These are phyloP conservation scores for Nomada fucata DNA, from an alignment of 2,888 invertebrate genomes.

Conservation along the genomic window DNA sequence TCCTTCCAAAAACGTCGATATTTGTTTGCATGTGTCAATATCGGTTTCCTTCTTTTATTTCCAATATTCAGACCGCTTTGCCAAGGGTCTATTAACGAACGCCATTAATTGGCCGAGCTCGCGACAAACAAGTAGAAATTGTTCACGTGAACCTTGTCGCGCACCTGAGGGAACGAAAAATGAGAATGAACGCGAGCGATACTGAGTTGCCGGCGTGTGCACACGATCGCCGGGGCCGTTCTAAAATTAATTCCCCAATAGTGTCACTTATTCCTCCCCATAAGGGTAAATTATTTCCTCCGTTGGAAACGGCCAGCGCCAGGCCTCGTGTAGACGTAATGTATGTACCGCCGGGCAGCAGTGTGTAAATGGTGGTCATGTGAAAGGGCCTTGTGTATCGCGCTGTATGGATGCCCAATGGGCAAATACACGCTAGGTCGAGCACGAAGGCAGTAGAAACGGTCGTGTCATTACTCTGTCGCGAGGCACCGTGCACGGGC, in stretches of 20 bases:
- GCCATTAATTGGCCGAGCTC: no score
- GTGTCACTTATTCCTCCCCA: not conserved
- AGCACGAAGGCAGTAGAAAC: constrained; percentile 77
- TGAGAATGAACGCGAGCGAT: no score
- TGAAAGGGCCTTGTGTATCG: constrained; percentile 64
- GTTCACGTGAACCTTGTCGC: no score
- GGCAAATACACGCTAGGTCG: constrained; percentile 81
- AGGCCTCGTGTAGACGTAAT: constrained; percentile 6
- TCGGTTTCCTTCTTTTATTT: no score
- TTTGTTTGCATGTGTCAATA: no score
- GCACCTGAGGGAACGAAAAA: no score
- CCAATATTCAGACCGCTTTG: no score
- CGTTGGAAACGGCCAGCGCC: constrained; percentile 16
- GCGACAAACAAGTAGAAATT: no score
- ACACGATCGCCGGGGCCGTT: no score
- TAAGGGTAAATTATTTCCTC: constrained; percentile 31
- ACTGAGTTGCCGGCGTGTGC: no score
- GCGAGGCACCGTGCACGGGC: constrained; percentile 52
- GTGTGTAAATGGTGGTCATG: constrained; percentile 19
- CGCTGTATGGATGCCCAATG: constrained; percentile 76
- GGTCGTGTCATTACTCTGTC: constrained; percentile 78
- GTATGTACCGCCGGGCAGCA: constrained; percentile 12
- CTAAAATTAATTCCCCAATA: constrained; percentile 7
- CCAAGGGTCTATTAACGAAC: no score
- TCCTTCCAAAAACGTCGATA: no score